Conservation (phyloP, 2,797 vertebrate species). For the Perdix hodgsoniae region DNA sequence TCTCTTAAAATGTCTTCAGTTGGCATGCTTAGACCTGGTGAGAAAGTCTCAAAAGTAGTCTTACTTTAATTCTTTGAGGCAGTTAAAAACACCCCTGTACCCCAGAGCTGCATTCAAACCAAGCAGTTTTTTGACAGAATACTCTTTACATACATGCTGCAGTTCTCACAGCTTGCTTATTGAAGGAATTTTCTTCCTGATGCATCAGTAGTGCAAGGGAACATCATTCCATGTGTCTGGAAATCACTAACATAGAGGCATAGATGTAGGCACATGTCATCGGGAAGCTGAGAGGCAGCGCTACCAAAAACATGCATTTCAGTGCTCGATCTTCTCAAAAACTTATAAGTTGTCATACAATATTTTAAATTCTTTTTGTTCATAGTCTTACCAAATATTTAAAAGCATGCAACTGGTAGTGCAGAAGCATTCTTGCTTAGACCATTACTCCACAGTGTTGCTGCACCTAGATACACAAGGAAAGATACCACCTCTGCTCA, state of each 20-base stretch:
- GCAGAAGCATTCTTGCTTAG: background rate
- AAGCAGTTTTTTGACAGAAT: background rate
- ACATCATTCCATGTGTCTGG: background rate
- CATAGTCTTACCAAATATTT: background rate
- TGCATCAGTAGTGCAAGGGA: background rate
- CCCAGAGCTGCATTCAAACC: background rate
- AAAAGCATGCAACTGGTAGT: background rate
- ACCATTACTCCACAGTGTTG: background rate
- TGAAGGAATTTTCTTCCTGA: background rate
- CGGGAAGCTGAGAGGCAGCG: background rate
- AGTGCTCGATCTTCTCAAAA: background rate
- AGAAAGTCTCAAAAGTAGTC: background rate
- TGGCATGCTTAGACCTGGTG: background rate
- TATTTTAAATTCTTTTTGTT: background rate
- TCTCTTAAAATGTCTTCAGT: background rate
- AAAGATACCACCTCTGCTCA: background rate
- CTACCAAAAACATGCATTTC: background rate
- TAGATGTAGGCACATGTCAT: background rate
- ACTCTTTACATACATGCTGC: fast-evolving
- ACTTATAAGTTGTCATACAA: background rate
- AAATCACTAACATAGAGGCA: background rate
- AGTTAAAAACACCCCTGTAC: background rate
- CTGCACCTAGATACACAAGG: background rate
- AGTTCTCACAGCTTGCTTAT: background rate
- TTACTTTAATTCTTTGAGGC: background rate